Conservation (phyloP, 2,797 vertebrate genomes). For the Neomorphus geoffroyi region DNA sequence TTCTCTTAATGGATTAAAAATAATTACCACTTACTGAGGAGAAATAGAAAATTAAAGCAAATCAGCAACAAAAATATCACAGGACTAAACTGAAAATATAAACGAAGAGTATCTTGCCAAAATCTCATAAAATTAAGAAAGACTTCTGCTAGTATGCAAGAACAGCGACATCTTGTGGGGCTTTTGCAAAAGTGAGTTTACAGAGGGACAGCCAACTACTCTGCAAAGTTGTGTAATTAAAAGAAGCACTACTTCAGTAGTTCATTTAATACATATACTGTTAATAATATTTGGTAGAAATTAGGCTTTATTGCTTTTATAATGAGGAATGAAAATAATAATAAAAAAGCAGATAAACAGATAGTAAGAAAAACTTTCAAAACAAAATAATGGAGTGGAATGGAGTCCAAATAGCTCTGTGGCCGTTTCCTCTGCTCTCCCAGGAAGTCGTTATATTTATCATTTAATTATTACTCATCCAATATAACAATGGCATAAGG, state of each 20-base stretch:
- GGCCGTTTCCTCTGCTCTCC: constrained; percentile 45
- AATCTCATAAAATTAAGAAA: not conserved
- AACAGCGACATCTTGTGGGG: constrained; percentile 74
- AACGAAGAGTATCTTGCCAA: not conserved
- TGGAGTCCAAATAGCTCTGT: constrained; percentile 23
- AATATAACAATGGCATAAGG: not conserved
- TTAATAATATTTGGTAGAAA: constrained; percentile 51
- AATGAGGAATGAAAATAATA: constrained; percentile 57
- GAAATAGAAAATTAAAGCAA: not conserved
- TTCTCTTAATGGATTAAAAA: not conserved
- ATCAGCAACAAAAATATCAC: not conserved
- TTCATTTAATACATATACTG: constrained; percentile 46
- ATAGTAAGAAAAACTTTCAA: constrained; percentile 30
- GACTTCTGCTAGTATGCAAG: not conserved
- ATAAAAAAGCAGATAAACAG: constrained; percentile 6
- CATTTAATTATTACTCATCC: not conserved
- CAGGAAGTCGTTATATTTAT: constrained; percentile 52
- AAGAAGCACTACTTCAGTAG: not conserved
- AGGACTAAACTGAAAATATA: not conserved
- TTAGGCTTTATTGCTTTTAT: constrained; percentile 76
- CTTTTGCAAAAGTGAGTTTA: not conserved
- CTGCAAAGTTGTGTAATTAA: not conserved
- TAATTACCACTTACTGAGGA: not conserved
- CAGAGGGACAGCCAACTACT: not conserved
- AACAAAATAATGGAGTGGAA: constrained; percentile 32